These are phyloP conservation scores for Eleginops maclovinus DNA, from an alignment of 2,113 vertebrate species.

Conservation along the genomic window DNA sequence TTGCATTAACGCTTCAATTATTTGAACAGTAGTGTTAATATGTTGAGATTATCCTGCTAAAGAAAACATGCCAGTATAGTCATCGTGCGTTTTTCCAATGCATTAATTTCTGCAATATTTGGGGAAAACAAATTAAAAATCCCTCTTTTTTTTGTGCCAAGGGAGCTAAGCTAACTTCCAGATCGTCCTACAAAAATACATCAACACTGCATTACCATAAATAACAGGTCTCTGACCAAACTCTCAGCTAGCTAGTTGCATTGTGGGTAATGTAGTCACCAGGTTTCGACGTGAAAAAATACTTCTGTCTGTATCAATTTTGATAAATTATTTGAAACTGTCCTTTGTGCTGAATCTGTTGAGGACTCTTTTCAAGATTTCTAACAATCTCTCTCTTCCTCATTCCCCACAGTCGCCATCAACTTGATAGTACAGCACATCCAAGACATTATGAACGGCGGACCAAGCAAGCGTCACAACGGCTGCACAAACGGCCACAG, in stretches of 20 bases:
- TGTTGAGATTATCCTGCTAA: too few relatives aligned
- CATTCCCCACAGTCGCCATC: constrained; percentile 90
- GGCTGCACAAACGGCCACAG: constrained; percentile 89
- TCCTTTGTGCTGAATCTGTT: background rate
- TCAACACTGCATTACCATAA: background rate
- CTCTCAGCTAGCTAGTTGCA: background rate
- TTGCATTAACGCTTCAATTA: too few relatives aligned
- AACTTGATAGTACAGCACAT: constrained; percentile 99
- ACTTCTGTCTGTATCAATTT: too few relatives aligned
- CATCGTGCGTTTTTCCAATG: too few relatives aligned
- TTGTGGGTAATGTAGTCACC: background rate
- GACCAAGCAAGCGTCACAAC: constrained; percentile 91
- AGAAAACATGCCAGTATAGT: too few relatives aligned
- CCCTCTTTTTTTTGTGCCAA: too few relatives aligned
- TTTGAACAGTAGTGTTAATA: too few relatives aligned
- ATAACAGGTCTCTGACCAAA: background rate
- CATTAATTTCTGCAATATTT: too few relatives aligned
- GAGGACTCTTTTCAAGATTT: background rate
- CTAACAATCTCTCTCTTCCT: background rate
- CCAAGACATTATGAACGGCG: constrained; percentile 97
- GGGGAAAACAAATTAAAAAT: too few relatives aligned
- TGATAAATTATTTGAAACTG: too few relatives aligned
- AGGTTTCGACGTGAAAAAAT: background rate
- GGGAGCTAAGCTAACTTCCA: too few relatives aligned
- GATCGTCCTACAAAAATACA: too few relatives aligned